phyloP scores from a whole-genome alignment of 2,113 vertebrate species.

The Hystrix cristata region DNA sequence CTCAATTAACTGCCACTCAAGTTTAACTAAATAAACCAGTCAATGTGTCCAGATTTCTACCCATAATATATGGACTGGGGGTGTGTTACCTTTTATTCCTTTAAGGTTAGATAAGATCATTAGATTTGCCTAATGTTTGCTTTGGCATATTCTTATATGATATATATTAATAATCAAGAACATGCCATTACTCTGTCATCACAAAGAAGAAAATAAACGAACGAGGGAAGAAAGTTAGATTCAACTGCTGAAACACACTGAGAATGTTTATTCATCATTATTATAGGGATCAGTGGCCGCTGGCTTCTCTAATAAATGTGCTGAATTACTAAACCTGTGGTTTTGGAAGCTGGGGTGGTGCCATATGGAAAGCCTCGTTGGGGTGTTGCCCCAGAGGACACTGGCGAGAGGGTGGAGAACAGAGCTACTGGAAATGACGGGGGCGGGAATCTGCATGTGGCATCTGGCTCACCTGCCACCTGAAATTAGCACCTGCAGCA shows the following conservation, averaged over 20 bases:
- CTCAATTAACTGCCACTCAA: background rate
- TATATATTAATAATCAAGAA: background rate
- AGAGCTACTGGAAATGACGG: background rate
- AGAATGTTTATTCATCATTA: background rate
- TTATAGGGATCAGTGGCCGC: background rate
- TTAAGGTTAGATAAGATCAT: background rate
- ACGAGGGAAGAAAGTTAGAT: background rate
- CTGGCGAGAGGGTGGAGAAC: background rate
- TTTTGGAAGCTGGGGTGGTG: background rate
- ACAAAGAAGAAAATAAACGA: background rate
- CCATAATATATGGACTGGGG: background rate
- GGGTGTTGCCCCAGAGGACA: background rate
- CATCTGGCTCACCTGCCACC: background rate
- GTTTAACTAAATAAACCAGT: background rate
- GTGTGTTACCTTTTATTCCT: background rate
- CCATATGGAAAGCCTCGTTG: background rate
- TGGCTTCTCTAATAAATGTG: background rate
- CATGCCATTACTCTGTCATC: background rate
- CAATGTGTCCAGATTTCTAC: background rate
- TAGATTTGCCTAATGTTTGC: background rate
- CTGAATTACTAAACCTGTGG: background rate
- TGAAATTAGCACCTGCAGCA: background rate
- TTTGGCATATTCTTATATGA: background rate
- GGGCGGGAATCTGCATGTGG: background rate
- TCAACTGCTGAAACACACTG: background rate